A percentile compares a stretch with the other conserved stretches of the same genome.
phyloP scores from a whole-genome alignment of 1,140 invertebrate species.

The Aphidius ervi region DNA sequence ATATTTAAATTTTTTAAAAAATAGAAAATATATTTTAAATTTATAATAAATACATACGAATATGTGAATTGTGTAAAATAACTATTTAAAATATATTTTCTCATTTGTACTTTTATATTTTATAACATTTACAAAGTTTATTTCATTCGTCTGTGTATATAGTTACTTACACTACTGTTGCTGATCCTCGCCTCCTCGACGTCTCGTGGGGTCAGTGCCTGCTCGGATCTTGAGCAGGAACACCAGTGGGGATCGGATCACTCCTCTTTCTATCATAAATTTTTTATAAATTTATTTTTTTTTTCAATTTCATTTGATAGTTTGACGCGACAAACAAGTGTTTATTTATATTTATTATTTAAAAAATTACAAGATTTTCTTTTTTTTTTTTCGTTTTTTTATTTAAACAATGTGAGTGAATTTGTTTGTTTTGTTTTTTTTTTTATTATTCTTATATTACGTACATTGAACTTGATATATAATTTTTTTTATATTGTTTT shows the following conservation, averaged over 20 bases:
- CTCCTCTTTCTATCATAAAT: not conserved
- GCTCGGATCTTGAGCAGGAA: conserved; percentile 47
- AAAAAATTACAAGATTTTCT: too few relatives aligned
- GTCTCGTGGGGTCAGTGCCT: conserved; percentile 47
- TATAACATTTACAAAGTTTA: conserved; percentile 1
- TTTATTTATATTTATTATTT: too few relatives aligned
- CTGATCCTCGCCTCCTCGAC: conserved; percentile 18
- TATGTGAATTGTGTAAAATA: too few relatives aligned
- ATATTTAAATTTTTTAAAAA: too few relatives aligned
- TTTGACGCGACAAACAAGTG: not conserved
- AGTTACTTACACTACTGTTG: conserved; percentile 1
- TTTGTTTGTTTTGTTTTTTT: too few relatives aligned
- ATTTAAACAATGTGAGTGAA: too few relatives aligned
- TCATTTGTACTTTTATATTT: conserved; percentile 4
- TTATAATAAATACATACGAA: too few relatives aligned
- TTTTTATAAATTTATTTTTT: not conserved
- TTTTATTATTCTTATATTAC: too few relatives aligned
- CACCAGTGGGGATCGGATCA: conserved; percentile 22
- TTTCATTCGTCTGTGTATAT: conserved; percentile 10
- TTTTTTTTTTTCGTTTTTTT: too few relatives aligned
- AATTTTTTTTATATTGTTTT: too few relatives aligned
- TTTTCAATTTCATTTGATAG: not conserved
- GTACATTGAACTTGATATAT: too few relatives aligned
- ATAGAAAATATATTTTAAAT: too few relatives aligned
- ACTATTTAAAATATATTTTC: conserved; percentile 8